Conservation (phyloP, 2,797 vertebrate genomes). For the Enteromius radiatus region DNA sequence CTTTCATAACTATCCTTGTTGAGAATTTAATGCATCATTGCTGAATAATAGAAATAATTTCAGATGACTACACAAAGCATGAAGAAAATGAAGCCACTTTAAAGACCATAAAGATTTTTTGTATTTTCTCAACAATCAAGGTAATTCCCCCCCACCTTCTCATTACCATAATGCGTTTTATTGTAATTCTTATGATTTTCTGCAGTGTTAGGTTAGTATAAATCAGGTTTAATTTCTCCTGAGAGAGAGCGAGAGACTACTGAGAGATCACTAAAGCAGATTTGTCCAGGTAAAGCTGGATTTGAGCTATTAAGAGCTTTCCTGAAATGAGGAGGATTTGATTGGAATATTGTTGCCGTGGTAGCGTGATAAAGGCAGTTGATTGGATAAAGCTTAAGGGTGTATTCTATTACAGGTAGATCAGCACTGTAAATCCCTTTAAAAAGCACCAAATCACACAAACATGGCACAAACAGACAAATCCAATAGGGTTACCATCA, state of each 20-base stretch:
- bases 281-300: constrained; percentile 36
- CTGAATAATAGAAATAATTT: background rate
- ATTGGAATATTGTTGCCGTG: constrained; percentile 45
- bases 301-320: constrained; percentile 47
- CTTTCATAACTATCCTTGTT: background rate
- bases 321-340: constrained; percentile 30
- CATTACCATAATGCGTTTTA: background rate
- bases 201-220: background rate
- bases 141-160: background rate
- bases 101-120: background rate
- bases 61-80: background rate
- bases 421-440: constrained; percentile 37
- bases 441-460: constrained; percentile 1
- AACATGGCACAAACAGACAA: constrained; percentile 5
- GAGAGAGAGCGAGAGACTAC: background rate
- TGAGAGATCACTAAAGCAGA: constrained; percentile 2
- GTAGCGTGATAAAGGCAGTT: constrained; percentile 35
- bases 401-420: constrained; percentile 48
- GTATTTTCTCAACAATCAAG: constrained; percentile 12
- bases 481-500: constrained; percentile 17
- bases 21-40: background rate
- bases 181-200: background rate
- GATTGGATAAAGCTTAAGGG: constrained; percentile 46
- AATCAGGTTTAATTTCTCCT: background rate
- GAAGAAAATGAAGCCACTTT: constrained; percentile 13